Percentiles rank a stretch among this genome's conserved stretches.
Conservation (phyloP, 2,797 vertebrate genomes). For the Mus spretus region DNA sequence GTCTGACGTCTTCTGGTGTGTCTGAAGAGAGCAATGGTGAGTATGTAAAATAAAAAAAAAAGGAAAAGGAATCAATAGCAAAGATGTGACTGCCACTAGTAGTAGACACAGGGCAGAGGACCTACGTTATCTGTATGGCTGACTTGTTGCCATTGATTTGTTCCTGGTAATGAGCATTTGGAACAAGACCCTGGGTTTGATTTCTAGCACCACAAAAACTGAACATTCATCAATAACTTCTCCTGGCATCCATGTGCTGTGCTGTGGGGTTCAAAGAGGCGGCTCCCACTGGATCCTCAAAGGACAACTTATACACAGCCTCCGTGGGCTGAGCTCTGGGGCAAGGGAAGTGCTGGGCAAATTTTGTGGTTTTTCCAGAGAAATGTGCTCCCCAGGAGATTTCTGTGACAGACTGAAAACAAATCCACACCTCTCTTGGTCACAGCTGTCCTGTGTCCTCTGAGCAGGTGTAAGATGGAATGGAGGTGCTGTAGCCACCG, state of each 20-base stretch:
- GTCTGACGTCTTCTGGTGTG: too few species aligned
- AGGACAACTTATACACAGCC: background rate
- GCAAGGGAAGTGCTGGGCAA: background rate
- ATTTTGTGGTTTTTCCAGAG: background rate
- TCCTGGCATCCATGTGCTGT: background rate
- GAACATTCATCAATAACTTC: background rate
- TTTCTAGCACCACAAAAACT: background rate
- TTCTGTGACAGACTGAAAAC: background rate
- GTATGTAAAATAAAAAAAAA: too few species aligned
- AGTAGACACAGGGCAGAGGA: background rate
- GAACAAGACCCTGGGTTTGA: background rate
- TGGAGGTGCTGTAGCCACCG: background rate
- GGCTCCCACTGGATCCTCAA: background rate
- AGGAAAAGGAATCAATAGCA: background rate
- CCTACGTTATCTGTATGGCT: fast-evolving
- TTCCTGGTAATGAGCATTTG: background rate
- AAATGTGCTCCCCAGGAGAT: background rate
- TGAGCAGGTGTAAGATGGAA: background rate
- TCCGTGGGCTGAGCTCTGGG: background rate
- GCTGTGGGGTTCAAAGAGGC: background rate
- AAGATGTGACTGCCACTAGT: background rate
- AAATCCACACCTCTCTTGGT: background rate
- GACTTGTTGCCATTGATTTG: background rate
- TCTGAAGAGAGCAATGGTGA: too few species aligned
- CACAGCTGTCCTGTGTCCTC: background rate